phyloP scores from a whole-genome alignment of 2,888 invertebrate genomes.

The Andrena bicolor region DNA sequence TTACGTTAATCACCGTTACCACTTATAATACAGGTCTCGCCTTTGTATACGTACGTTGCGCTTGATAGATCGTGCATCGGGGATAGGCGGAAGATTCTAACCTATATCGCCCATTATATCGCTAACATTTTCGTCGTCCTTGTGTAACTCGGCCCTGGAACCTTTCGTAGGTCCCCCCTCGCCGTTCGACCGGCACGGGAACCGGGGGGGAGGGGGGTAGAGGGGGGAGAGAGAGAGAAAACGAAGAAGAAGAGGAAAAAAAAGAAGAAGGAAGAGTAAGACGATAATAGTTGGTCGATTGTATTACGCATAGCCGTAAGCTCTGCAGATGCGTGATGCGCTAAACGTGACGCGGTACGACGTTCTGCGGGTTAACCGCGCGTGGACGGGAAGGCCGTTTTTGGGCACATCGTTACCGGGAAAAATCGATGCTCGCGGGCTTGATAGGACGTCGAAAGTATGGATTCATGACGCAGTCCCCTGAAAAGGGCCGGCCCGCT shows the following conservation, averaged over 20 bases:
- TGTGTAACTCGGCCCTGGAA: constrained; percentile 2
- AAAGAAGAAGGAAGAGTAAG: constrained; percentile 45
- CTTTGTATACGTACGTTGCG: neutral
- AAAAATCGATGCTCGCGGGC: constrained; percentile 54
- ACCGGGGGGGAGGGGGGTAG: neutral
- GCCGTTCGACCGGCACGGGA: constrained; percentile 31
- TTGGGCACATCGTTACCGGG: constrained; percentile 39
- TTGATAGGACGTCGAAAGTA: constrained; percentile 54
- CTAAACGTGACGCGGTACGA: constrained; percentile 75
- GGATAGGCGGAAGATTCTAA: constrained; percentile 1
- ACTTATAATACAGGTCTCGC: neutral
- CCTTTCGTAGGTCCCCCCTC: constrained; percentile 21
- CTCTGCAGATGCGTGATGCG: constrained; percentile 76
- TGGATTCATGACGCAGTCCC: constrained; percentile 59
- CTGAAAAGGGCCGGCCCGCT: constrained; percentile 41
- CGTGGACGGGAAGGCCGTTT: constrained; percentile 29
- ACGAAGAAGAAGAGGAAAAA: constrained; percentile 34
- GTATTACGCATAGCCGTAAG: constrained; percentile 77
- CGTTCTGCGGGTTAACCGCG: constrained; percentile 38
- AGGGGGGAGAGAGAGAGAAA: neutral
- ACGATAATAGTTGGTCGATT: constrained; percentile 76
- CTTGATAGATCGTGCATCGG: neutral
- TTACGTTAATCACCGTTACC: neutral
- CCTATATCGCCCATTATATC: constrained; percentile 2
- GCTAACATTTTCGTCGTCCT: neutral